Base-by-base conservation (phyloP, 2,797 vertebrate species). In the Cetoscarus ocellatus region DNA sequence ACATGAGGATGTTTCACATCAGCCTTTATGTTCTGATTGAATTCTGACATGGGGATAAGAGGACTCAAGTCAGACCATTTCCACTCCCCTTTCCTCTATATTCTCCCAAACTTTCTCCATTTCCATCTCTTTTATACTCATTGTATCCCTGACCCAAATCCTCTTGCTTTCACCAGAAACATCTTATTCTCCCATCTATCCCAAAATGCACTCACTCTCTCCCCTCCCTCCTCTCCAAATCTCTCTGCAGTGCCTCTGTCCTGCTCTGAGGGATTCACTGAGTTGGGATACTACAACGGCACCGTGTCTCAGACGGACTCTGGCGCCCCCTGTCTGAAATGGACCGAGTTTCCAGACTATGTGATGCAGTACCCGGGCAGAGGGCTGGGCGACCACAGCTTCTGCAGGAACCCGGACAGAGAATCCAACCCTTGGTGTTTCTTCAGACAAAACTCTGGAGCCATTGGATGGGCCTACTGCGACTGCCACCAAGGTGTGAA, bases 281-380 rank as follows among this genome's bases (percentile, higher is more conserved):
- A 95, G 61, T 86, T 96, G 53, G 96, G 96, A 2, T 97, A 97
- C 76, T 98, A 97, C 90, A 97, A 95, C 0, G 96, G 96, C 74
- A 96, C 96, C 0, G 94, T 97, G 84, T 94, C 95, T 0, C 92
- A 96, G 91, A 98, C 97, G 0, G 94, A 95, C 86, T 94, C 95
- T 51, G 95, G 97, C 0, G 92, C 93, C 75, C 94, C 93, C 70
- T 95, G 94, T 83, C 88, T 95, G 85, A 96, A 82, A 68, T 98
- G 97, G 97, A 92, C 94, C 0, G 96, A 97, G 79, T 98, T 97
- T 73, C 96, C 97, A 0, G 96, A 98, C 88, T 98, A 97, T 0
- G 91, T 97, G 7, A 95, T 94, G 92, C 96, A 97, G 91, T 97
- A 97, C 78, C 96, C 96, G 8, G 94, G 94, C 18, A 91, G 93